Evolutionary conservation across 1,140 invertebrate genomes (phyloP), one percentile per base, ranked within the genome.

Genomic region (Calephelis nemesis): DNA sequence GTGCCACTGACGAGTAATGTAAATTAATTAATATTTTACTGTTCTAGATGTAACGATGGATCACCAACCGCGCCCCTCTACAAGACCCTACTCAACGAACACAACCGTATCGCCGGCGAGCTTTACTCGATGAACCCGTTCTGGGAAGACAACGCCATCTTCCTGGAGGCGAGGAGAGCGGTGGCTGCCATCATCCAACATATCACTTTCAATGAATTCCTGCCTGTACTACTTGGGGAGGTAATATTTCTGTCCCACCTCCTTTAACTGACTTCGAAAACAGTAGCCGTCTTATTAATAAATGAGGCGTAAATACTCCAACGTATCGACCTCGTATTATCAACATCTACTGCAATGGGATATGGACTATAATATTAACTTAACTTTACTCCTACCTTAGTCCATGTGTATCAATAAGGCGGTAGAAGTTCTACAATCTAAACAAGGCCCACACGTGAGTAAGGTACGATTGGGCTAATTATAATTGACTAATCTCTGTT

Each of bases 71-170:
- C 89, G 10, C 93, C 93, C 5, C 78, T 94, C 5, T 94, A 98
- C 90, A 94, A 94, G 0, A 93, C 96, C 0, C 93, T 97, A 63
- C 73, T 96, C 11, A 88, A 94, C 52, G 96, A 98, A 83, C 97
- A 98, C 83, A 98, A 98, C 81, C 93, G 96, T 30, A 93, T 98
- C 47, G 97, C 96, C 1, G 93, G 94, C 0, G 93, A 94, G 71
- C 84, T 98, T 5, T 93, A 93, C 1, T 88, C 93, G 39, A 82
- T 96, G 6, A 98, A 99, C 84, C 93, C 94, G 0, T 96, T 97
- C 81, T 98, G 97, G 98, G 94, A 96, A 76, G 97, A 98, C 77
- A 93, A 96, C 60, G 94, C 93, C 13, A 77, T 97, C 0, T 98
- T 96, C 88, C 91, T 96, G 69, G 97, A 98, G 86, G 93, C 96